These are phyloP conservation scores for Deladenus siricidicola DNA, from an alignment of 2,888 invertebrate species.

Conservation along the genomic window DNA sequence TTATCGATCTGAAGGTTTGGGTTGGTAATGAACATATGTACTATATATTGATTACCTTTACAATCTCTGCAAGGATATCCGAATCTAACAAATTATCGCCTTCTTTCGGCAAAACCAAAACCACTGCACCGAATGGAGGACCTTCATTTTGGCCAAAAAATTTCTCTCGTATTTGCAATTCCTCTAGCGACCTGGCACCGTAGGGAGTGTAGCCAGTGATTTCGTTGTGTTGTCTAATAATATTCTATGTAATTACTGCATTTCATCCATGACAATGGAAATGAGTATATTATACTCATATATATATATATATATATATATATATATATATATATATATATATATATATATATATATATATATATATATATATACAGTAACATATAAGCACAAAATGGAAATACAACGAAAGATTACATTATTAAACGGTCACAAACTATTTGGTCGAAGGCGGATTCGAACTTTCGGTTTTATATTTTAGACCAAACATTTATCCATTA, in stretches of 20 bases:
- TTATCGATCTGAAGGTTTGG: conserved; percentile 20
- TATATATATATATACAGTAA: too few relatives aligned
- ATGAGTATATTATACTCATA: too few relatives aligned
- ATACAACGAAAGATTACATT: background rate
- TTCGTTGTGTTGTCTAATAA: conserved; percentile 33
- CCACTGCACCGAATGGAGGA: conserved; percentile 13
- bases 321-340: too few relatives aligned
- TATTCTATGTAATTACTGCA: background rate
- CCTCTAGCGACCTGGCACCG: conserved; percentile 34
- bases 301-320: background rate
- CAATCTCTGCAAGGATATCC: conserved; percentile 3
- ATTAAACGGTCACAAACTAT: too few relatives aligned
- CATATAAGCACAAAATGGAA: too few relatives aligned
- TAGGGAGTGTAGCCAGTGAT: conserved; percentile 49
- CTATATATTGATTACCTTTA: background rate
- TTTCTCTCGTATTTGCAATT: conserved; percentile 19
- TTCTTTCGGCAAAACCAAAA: conserved; percentile 7
- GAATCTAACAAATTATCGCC: conserved; percentile 9
- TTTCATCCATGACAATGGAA: background rate
- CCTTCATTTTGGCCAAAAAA: conserved; percentile 1
- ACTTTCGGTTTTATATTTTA: too few relatives aligned
- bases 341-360: too few relatives aligned
- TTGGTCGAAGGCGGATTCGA: too few relatives aligned
- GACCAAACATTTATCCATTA: too few relatives aligned
- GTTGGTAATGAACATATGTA: background rate